Evolutionary conservation across 2,113 vertebrate species (phyloP).

Genomic region (Carlito syrichta): DNA sequence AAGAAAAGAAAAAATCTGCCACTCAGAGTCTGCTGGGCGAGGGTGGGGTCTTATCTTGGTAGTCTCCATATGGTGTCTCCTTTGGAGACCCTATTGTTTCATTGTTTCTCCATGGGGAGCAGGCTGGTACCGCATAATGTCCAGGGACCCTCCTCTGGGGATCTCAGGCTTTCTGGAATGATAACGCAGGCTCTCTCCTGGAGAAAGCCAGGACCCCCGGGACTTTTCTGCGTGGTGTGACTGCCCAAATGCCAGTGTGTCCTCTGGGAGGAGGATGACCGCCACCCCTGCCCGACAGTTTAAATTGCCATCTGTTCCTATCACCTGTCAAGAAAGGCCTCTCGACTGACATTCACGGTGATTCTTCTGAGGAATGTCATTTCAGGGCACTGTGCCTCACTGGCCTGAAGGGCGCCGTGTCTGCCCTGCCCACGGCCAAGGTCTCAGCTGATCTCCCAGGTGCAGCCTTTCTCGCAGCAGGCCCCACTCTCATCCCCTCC

Average conservation of each 20-base stretch:
- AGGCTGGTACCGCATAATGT: neutral
- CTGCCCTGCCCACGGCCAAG: too few species aligned
- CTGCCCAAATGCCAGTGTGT: neutral
- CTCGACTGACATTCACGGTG: too few species aligned
- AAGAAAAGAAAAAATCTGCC: too few species aligned
- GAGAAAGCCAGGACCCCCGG: neutral
- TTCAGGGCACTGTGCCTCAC: too few species aligned
- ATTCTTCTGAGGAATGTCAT: neutral
- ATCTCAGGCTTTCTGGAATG: neutral
- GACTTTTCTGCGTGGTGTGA: neutral
- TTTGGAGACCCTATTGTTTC: neutral
- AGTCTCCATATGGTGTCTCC: too few species aligned
- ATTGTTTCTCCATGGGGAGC: neutral
- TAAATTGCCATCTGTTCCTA: neutral
- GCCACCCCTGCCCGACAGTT: too few species aligned
- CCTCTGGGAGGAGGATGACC: neutral
- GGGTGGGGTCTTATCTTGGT: neutral
- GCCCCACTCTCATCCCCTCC: rapidly evolving
- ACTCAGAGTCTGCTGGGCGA: neutral
- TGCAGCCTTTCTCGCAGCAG: neutral
- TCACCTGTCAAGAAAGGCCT: neutral
- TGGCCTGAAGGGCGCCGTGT: neutral
- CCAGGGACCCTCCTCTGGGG: neutral
- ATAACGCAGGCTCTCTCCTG: neutral
- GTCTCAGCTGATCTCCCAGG: neutral